Base-by-base conservation (phyloP, 2,113 vertebrate species). In the Grammomys dolichurus region DNA sequence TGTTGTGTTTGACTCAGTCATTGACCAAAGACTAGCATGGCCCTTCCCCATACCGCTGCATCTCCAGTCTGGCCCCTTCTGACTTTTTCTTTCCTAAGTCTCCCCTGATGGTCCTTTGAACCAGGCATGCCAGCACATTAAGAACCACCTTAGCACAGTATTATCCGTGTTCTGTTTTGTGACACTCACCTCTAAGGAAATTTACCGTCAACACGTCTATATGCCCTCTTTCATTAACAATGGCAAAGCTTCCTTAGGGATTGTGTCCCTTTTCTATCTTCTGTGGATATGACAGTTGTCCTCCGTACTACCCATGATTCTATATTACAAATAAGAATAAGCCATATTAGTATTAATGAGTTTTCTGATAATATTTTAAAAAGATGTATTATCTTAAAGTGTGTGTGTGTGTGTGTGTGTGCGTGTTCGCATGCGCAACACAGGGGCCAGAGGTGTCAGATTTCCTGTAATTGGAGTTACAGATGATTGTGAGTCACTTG, bases 301-400 rank as follows among this genome's bases (percentile, higher is more conserved):
- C 43, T n/a, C 81, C n/a, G 28, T 43, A 46, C 40, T 40, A 40
- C 48, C 40, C 58, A 77, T 77, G 33, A 16, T 81, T 87, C 84
- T 51, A 94, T 14, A 40, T 92, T 93, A 92, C 70, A 94, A 95
- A 36, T 93, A 86, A 93, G 51, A 94, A 46, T 91, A 93, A 89
- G 73, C 31, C 43, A 72, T 26, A 93, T 84, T 26, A 89, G 2
- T 58, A 80, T 93, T 94, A 90, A 80, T 20, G 76, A 48, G 80
- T 72, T 92, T 94, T 91, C 40, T 86, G 40, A 72, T 65, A 70
- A 76, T 40, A 28, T 77, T 65, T 84, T 84, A 19, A 63, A 63
- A 63, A 63, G 22, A 43, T 28, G 63, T 84, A 84, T 43, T 63
- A 75, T 84, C 24, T 84, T 84, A 63, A 63, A 84, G 17, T 84